Evolutionary conservation across 2,113 vertebrate species (phyloP).

Genomic region (Bufo gargarizans): DNA sequence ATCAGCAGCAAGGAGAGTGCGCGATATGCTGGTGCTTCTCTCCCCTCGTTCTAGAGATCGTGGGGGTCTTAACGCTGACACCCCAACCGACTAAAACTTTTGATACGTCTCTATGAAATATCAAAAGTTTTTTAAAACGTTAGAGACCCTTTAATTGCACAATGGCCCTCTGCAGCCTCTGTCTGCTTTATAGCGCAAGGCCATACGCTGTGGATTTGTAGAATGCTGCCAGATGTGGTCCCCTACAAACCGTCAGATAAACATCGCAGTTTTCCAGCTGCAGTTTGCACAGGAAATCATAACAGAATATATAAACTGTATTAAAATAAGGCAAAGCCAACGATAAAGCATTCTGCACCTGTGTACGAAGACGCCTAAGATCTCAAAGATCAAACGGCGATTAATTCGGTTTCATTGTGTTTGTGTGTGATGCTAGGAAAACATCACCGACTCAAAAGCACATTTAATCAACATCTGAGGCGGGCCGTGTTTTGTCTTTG

Average conservation of each 20-base stretch:
- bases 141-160: too few species aligned
- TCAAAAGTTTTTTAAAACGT: too few species aligned
- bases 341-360: neutral
- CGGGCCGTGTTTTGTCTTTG: slow-evolving; percentile 7
- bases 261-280: neutral
- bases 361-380: slow-evolving; percentile 1
- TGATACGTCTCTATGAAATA: too few species aligned
- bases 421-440: neutral
- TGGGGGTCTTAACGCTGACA: too few species aligned
- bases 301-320: neutral
- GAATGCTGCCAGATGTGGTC: too few species aligned
- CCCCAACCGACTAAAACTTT: too few species aligned
- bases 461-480: slow-evolving; percentile 32
- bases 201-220: too few species aligned
- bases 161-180: too few species aligned
- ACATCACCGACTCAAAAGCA: slow-evolving; percentile 25
- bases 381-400: slow-evolving; percentile 30
- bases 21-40: too few species aligned
- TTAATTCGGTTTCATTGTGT: slow-evolving; percentile 16
- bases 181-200: too few species aligned
- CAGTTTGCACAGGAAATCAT: neutral
- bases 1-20: too few species aligned
- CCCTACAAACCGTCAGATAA: neutral
- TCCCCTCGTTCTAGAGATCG: too few species aligned
- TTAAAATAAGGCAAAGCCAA: neutral